Evolutionary conservation across 2,888 invertebrate genomes (phyloP).

Genomic region (Drepanosiphum platanoidis): DNA sequence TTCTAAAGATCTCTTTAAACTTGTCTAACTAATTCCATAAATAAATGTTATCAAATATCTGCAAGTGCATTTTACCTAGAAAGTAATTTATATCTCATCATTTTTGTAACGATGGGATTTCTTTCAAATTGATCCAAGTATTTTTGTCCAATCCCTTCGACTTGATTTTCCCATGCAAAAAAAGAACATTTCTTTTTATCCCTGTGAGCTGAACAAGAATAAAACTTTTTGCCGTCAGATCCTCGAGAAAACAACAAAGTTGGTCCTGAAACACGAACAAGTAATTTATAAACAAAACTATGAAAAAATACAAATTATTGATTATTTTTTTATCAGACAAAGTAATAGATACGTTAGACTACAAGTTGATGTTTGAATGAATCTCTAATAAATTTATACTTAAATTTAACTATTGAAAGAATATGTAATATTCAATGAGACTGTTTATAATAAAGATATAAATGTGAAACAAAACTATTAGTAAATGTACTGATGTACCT

Average conservation of each 20-base stretch:
- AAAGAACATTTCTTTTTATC: constrained; percentile 81
- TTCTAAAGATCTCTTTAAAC: not conserved
- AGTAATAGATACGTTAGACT: not conserved
- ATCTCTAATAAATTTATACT: too few relatives aligned
- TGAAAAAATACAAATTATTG: not conserved
- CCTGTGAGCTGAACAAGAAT: constrained; percentile 85
- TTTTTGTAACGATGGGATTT: constrained; percentile 44
- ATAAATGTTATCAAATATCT: too few relatives aligned
- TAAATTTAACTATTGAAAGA: too few relatives aligned
- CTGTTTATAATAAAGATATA: not conserved
- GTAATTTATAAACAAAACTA: too few relatives aligned
- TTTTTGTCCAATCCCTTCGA: constrained; percentile 67
- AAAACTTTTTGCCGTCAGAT: constrained; percentile 73
- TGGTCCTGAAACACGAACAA: constrained; percentile 69
- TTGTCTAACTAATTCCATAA: not conserved
- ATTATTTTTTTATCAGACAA: not conserved
- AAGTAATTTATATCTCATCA: constrained; percentile 51
- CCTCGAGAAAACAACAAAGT: constrained; percentile 76
- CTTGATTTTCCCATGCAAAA: constrained; percentile 72
- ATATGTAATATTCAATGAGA: too few relatives aligned
- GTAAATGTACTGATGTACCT: too few relatives aligned
- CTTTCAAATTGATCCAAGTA: constrained; percentile 28
- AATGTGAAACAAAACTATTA: not conserved
- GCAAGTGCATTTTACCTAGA: constrained; percentile 6
- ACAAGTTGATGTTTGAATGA: not conserved